These are phyloP conservation scores for Notodonta ziczac DNA, from an alignment of 2,888 invertebrate genomes.

Conservation along the genomic window DNA sequence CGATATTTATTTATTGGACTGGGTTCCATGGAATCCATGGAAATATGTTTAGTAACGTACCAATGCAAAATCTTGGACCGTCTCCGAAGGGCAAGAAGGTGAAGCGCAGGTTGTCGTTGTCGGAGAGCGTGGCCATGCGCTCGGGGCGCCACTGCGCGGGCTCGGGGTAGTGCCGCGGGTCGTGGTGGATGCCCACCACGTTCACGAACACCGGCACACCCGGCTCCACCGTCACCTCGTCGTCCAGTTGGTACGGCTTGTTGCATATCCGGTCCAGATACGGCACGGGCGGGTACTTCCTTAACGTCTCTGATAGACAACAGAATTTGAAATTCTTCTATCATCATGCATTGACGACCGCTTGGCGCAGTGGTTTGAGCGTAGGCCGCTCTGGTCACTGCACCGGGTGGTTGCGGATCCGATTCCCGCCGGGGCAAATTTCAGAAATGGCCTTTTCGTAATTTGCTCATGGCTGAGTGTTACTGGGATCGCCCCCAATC, in stretches of 20 bases:
- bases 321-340: not conserved
- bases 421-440: no score
- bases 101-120: conserved; percentile 60
- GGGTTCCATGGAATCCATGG: no score
- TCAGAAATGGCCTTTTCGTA: no score
- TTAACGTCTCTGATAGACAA: conserved; percentile 56
- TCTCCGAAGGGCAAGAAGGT: conserved; percentile 69
- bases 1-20: no score
- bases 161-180: conserved; percentile 57
- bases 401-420: no score
- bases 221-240: conserved; percentile 55
- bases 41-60: conserved; percentile 25
- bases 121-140: conserved; percentile 49
- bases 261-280: conserved; percentile 62
- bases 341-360: no score
- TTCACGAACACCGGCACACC: conserved; percentile 65
- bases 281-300: conserved; percentile 59
- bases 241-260: conserved; percentile 53
- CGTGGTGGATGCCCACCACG: conserved; percentile 58
- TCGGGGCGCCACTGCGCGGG: conserved; percentile 65
- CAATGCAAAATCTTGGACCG: conserved; percentile 65
- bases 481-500: no score
- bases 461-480: no score
- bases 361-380: no score
- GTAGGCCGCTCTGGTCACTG: no score